These are phyloP conservation scores for Plebejus argus DNA, from an alignment of 2,888 invertebrate species.

Conservation along the genomic window DNA sequence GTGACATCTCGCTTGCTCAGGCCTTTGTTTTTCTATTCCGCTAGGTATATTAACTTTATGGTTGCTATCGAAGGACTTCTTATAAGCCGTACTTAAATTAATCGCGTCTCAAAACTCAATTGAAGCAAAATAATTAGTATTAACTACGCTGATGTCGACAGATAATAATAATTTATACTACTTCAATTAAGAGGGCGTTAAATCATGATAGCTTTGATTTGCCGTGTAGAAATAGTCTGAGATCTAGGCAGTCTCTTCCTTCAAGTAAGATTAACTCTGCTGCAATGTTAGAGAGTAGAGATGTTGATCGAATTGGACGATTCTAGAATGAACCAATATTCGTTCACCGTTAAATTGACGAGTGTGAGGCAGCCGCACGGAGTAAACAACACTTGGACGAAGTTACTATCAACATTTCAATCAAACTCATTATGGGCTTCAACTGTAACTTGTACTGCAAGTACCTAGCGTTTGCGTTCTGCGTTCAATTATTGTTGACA, in stretches of 20 bases:
- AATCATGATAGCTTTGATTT: no score
- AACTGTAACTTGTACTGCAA: background rate
- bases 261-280: background rate
- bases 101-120: no score
- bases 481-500: background rate
- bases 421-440: background rate
- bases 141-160: no score
- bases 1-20: no score
- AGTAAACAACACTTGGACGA: slow-evolving; percentile 8
- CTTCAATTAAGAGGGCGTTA: no score
- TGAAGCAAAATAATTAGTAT: no score
- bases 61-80: no score
- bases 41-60: no score
- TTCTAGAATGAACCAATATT: background rate
- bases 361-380: background rate
- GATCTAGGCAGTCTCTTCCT: background rate
- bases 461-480: background rate
- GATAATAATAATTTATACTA: no score
- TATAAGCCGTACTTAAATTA: no score
- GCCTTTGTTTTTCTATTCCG: no score
- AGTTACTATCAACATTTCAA: slow-evolving; percentile 13
- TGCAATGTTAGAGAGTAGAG: background rate
- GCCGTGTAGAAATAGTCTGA: no score
- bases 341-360: slow-evolving; percentile 1
- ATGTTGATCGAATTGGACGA: background rate